These are phyloP conservation scores for Synanthedon vespiformis DNA, from an alignment of 2,888 invertebrate genomes.

Conservation along the genomic window DNA sequence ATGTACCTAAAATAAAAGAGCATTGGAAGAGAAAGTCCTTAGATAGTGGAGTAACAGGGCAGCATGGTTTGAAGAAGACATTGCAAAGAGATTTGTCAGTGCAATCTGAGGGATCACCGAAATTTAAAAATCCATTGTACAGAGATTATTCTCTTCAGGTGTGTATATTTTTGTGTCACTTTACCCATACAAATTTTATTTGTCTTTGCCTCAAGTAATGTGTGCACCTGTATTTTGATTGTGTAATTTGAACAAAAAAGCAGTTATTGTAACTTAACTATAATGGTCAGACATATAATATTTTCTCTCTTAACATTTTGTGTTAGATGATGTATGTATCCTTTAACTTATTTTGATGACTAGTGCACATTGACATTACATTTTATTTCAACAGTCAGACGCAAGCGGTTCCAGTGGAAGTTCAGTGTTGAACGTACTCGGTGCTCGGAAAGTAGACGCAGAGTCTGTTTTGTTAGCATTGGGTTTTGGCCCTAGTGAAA, in stretches of 20 bases:
- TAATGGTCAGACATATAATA: no score
- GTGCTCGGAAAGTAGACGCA: constrained; percentile 87
- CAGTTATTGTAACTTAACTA: no score
- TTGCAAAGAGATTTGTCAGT: constrained; percentile 58
- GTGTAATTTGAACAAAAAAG: no score
- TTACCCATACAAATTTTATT: no score
- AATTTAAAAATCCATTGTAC: constrained; percentile 54
- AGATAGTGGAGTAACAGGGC: constrained; percentile 44
- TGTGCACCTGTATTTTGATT: no score
- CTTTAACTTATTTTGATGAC: no score
- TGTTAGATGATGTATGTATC: background rate
- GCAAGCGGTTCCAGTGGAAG: constrained; percentile 71
- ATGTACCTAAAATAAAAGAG: constrained; percentile 40
- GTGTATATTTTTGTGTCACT: constrained; percentile 4
- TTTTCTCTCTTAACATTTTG: background rate
- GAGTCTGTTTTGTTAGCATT: constrained; percentile 86
- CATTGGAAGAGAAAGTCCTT: constrained; percentile 49
- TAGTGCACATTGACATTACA: background rate
- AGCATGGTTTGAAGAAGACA: constrained; percentile 32
- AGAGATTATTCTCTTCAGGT: constrained; percentile 66
- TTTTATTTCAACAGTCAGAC: constrained; percentile 39
- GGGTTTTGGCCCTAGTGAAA: constrained; percentile 81
- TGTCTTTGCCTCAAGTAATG: no score
- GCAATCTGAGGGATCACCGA: constrained; percentile 60
- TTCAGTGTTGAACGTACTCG: constrained; percentile 87